These are phyloP conservation scores for Exaiptasia diaphana DNA, from an alignment of 64 coral and sea anemone genomes.

Conservation along the genomic window DNA sequence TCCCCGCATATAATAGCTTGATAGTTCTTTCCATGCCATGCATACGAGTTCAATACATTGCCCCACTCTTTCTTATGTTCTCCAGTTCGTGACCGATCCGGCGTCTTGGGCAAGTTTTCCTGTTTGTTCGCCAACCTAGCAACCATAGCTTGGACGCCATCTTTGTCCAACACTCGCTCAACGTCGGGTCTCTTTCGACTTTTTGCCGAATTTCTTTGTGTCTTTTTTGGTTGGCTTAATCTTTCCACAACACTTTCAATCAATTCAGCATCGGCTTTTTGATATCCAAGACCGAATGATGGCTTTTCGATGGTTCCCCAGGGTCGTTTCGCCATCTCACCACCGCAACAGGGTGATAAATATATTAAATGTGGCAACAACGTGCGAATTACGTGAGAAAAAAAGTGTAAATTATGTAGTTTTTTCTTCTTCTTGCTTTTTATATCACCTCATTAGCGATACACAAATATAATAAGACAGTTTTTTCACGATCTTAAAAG, in stretches of 20 bases:
- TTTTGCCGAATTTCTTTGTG: not conserved
- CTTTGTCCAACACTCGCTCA: conserved; percentile 54
- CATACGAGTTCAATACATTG: conserved; percentile 81
- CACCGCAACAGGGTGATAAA: too few relatives aligned
- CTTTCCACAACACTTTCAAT: conserved; percentile 68
- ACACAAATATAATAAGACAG: too few relatives aligned
- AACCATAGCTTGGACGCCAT: conserved; percentile 64
- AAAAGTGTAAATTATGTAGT: too few relatives aligned
- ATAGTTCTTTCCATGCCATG: conserved; percentile 90
- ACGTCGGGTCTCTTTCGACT: conserved; percentile 38
- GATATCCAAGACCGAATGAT: conserved; percentile 75
- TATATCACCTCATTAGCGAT: too few relatives aligned
- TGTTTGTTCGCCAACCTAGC: conserved; percentile 73
- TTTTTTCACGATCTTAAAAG: too few relatives aligned
- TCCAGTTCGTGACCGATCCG: conserved; percentile 59
- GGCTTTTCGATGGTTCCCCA: conserved; percentile 94
- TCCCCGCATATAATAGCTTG: conserved; percentile 94
- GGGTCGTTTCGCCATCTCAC: too few relatives aligned
- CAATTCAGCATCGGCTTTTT: conserved; percentile 56
- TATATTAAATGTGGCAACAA: too few relatives aligned
- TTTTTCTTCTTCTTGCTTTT: too few relatives aligned
- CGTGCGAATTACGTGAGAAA: too few relatives aligned
- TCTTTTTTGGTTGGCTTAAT: conserved; percentile 65
- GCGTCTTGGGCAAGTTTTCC: conserved; percentile 55
- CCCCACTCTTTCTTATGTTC: conserved; percentile 81